Evolutionary conservation across 2,888 invertebrate genomes (phyloP), one percentile per base, ranked within the genome.

Genomic region (Pristionchus arcanus): DNA sequence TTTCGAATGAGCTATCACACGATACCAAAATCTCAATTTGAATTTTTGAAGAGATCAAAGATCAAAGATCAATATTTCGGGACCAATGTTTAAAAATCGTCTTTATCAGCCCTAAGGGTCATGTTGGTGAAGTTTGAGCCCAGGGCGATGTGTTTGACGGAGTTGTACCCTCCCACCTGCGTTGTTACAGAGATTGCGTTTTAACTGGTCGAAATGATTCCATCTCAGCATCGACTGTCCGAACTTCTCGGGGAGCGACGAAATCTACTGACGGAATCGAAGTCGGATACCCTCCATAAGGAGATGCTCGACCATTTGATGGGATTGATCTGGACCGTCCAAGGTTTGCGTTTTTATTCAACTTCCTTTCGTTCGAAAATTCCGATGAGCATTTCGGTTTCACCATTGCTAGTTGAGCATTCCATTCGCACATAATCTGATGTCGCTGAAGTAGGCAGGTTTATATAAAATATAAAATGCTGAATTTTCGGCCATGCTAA

Each of bases 311-410:
- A 88, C 16, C 28, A 74, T 34, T 13, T 63, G 25, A 31, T 88
- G 49, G 87, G 87, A 31, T 31, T 88, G 21, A 74, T 88, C 28
- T 88, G 87, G 87, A 34, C 53, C 53, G 74, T 88, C 16, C 49
- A 31, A 16, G 87, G 87, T 88, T n/a, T 25, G 55, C 31, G 0
- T 9, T 28, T 21, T 15, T 19, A 3, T 53, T 59, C 25, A 49
- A 49, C 9, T 49, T 49, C 9, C 42, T 3, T 49, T 13, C 42
- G 13, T 59, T 28, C 15, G 3, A 5, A 49, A 42, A n/a, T 81
- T n/a, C 21, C 21, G 4, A 34, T 34, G 55, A 55, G 1, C 55
- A 25, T n/a, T 25, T 7, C 25, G 74, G 34, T 37, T 74, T 74
- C 74, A 34, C 34, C 21, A 5, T 34, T 1, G 74, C 16, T 34